These are phyloP conservation scores for Schizothorax lantsangensis DNA, from an alignment of 2,797 vertebrate genomes.

Conservation along the genomic window DNA sequence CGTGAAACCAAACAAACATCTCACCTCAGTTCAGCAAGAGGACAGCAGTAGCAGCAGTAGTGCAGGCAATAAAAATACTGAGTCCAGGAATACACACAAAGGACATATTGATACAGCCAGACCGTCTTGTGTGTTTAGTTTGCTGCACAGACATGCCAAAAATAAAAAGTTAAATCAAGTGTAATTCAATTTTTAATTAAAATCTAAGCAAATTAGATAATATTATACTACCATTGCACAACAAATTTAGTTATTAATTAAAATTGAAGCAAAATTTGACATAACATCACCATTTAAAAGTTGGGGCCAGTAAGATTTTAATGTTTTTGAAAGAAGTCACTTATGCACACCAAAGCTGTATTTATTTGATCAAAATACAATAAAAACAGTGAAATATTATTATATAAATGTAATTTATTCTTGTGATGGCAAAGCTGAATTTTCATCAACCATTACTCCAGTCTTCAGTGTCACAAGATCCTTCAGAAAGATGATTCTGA, in stretches of 20 bases:
- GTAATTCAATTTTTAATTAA: not conserved
- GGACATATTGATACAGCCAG: not conserved
- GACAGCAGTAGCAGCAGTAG: not conserved
- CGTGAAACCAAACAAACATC: slow-evolving; percentile 36
- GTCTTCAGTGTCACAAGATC: not conserved
- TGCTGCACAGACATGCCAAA: not conserved
- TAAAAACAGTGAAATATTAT: not conserved
- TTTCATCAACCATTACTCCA: not conserved
- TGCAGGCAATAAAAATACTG: not conserved
- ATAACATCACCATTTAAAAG: too few species aligned
- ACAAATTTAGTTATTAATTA: not conserved
- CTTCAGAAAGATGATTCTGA: not conserved
- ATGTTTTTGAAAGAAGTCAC: not conserved
- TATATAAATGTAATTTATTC: not conserved
- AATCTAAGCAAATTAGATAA: not conserved
- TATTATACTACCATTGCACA: not conserved
- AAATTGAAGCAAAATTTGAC: too few species aligned
- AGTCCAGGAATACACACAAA: not conserved
- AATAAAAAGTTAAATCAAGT: not conserved
- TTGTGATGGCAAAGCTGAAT: not conserved
- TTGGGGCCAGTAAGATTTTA: not conserved
- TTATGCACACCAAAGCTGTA: not conserved
- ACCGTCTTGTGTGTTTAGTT: not conserved
- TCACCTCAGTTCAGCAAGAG: slow-evolving; percentile 17
- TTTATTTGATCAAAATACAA: not conserved